Conservation (phyloP, 2,797 vertebrate species). For the Falco naumanni region DNA sequence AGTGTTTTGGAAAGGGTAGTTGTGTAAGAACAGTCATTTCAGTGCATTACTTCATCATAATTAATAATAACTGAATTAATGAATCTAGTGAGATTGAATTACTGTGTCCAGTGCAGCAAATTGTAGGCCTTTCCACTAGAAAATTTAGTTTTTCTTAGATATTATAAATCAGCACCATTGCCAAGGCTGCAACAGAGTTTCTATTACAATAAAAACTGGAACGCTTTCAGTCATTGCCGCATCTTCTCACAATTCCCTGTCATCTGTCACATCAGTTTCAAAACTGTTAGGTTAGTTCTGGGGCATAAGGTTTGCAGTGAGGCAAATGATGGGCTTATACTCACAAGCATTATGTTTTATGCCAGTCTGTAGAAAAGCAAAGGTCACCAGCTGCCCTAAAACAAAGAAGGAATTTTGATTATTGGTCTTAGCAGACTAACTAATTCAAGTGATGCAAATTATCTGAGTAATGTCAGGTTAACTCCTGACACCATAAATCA, state of each 20-base stretch:
- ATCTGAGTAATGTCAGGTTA: neutral
- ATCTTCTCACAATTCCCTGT: neutral
- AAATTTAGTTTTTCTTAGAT: neutral
- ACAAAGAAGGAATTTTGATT: neutral
- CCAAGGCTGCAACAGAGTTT: neutral
- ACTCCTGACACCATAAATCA: neutral
- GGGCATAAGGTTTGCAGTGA: neutral
- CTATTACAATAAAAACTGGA: neutral
- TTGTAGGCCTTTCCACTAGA: neutral
- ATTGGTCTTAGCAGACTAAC: neutral
- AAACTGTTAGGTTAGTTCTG: neutral
- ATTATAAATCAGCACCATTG: neutral
- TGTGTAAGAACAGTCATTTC: neutral
- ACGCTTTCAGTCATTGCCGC: neutral
- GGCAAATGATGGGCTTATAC: neutral
- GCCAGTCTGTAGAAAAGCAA: neutral
- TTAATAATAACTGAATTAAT: slow-evolving; percentile 1
- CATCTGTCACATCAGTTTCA: neutral
- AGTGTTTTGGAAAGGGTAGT: neutral
- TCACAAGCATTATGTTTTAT: neutral
- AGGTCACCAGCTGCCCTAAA: neutral
- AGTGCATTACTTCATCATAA: neutral
- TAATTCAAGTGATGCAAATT: neutral
- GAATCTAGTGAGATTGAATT: neutral
- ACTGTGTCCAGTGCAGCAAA: neutral